A percentile compares a stretch with the other conserved stretches of the same genome.
Conservation (phyloP, 53 echinoderm and acorn worm species). For the Pentamera pediparva region DNA sequence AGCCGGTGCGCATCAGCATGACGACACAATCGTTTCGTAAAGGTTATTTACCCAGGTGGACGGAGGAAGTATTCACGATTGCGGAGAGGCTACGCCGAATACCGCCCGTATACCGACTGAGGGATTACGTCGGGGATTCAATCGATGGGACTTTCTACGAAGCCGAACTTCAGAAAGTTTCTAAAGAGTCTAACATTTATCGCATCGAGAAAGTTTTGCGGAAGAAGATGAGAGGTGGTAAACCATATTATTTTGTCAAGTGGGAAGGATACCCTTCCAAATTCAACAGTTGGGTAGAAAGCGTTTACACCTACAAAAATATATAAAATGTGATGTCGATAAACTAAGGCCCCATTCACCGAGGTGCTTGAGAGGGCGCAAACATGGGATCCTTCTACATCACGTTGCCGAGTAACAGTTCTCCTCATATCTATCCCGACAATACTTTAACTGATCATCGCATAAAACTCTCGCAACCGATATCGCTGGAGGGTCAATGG, state of each 20-base stretch:
- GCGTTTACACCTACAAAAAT: conserved; percentile 2
- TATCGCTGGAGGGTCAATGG: conserved; percentile 8
- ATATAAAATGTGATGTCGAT: conserved; percentile 4
- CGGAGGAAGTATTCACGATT: conserved; percentile 56
- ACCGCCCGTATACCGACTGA: conserved; percentile 34
- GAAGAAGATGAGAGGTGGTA: neutral
- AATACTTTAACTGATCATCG: conserved; percentile 36
- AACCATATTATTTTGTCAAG: conserved; percentile 33
- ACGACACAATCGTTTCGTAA: conserved; percentile 54
- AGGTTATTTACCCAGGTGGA: conserved; percentile 64
- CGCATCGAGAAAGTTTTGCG: conserved; percentile 32
- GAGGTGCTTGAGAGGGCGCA: neutral
- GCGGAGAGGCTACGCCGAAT: neutral
- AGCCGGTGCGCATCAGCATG: conserved; percentile 47
- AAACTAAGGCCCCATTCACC: no score
- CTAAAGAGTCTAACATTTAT: conserved; percentile 1
- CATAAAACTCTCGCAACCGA: conserved; percentile 11
- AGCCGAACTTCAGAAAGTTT: conserved; percentile 47
- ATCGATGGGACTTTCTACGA: conserved; percentile 47
- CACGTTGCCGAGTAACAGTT: conserved; percentile 51
- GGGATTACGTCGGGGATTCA: neutral
- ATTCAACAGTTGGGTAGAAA: conserved; percentile 38
- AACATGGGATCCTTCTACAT: conserved; percentile 31
- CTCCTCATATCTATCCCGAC: conserved; percentile 18
- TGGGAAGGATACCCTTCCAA: conserved; percentile 39